Base-by-base conservation (phyloP, 2,113 vertebrate genomes). In the Emydocephalus ijimae region DNA sequence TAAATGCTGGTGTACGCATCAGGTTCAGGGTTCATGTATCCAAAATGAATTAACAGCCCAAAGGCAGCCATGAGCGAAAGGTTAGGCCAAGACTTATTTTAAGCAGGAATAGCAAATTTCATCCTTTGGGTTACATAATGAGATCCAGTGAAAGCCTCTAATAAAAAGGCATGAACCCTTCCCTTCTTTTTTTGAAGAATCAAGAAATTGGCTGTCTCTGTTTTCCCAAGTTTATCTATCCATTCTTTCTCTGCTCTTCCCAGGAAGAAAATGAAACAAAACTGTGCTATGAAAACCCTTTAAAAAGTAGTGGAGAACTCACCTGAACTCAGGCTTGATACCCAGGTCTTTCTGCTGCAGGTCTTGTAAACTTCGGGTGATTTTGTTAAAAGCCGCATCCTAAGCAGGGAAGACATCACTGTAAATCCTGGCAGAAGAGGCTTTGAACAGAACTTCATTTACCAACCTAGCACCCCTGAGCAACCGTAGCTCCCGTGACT, bases 321-420 rank as follows among this genome's bases (percentile, higher is more conserved):
- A 99, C 99, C 99, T 99, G 97, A 99, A 99, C 89, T 99, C 98
- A 0, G 99, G 97, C 94, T 99, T 99, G 93, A 99, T 98, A 14
- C 99, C 99, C 1, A 99, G 97, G 57, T 99, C 99, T 94, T 98
- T 99, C 95, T 99, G 99, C 96, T 99, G 99, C 93, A 99, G 96
- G 18, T 99, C 99, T 95, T 99, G 99, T 96, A 99, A 98, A 95
- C 99, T 98, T 95, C 99, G 98, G 0, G 98, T 98, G 93, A 98
- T 99, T 98, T 99, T 99, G 97, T 99, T 99, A 96, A 99, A 99
- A 89, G 98, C 97, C 5, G 99, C 98, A 92, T 99, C 99, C 99
- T 99, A 95, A 94, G 4, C 23, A 97, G 96, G 15, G 93, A 95
- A 97, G 88, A 96, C 11, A 0, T 52, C 8, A 23, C 93, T 95